Base-by-base conservation (phyloP, 2,888 invertebrate species). In the Argynnis bischoffii region DNA sequence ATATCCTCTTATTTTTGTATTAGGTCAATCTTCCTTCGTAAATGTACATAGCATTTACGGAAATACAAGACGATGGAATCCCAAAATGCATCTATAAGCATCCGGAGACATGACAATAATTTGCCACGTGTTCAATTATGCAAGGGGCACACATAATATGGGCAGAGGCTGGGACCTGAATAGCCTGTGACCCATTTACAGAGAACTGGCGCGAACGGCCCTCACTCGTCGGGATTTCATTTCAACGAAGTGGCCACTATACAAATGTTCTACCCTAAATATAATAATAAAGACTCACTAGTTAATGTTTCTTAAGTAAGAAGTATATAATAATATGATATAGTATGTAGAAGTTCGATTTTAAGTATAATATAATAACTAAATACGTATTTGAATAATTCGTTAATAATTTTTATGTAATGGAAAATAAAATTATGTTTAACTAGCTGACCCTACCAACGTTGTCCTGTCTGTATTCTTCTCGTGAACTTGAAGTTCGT, bases 181-280 rank as follows among this genome's bases (percentile, higher is more conserved):
- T 87, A 85, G 88, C 89, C 87, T 88, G 88, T 91, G 91, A 91
- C 91, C 91, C 89, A 91, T 88, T 90, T 91, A 86, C 88, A 82
- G 83, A 76, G 81, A 86, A 82, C 85, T 81, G 85, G 82, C 81
- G 81, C 81, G 81, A 81, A 84, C 67, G 82, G 81, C 82, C 80
- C 77, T 75, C 78, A 77, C 76, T 79, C 78, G 78, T 80, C 80
- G 82, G 81, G 83, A 83, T 81, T 82, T 81, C 77, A 77, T 75
- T 77, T 75, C 72, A 75, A 72, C 73, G 66, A 64, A 73, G 72
- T 71, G 74, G 71, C 69, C 72, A 71, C 71, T 72, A 74, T 69
- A 72, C 74, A 74, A 76, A 73, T 74, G 71, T 68, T 73, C 50
- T 51, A 61, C 61, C 50, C 61, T 61, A 69, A 73, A 69, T 51